Base-by-base conservation (phyloP, 2,888 invertebrate species). In the Drosophila tripunctata region DNA sequence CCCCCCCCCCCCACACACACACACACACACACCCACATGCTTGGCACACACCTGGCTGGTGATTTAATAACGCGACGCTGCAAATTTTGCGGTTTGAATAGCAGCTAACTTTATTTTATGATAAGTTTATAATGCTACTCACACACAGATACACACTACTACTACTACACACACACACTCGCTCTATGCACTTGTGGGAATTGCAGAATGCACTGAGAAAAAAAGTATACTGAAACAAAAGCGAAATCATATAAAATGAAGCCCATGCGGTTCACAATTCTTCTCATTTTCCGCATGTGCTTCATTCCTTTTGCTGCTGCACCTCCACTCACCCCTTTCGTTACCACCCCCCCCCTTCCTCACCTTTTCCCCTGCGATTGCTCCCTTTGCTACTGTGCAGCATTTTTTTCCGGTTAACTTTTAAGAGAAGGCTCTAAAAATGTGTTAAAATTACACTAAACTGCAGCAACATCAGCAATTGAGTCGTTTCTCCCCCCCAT, bases 31-130 rank as follows among this genome's bases (percentile, higher is more conserved):
- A 27, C 7, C 27, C 15, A 17, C 17, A 14, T 22, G 36, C 14
- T 15, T 44, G 50, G 15, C 22, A 41, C 22, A 41, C 55, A 66
- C 51, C 65, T 65, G 61, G 44, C 57, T 78, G 61, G 55, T 75
- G 82, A 78, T 82, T 82, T 75, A 82, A 78, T 78, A 74, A 71
- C 55, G 67, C 61, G 61, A 56, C 70, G 58, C 68, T 68, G 65
- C 70, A 67, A 78, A 82, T 73, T 79, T 78, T 76, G 79, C 66
- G 83, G 80, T 71, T 71, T 83, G 67, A 83, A 76, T 74, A 74
- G 71, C 70, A 71, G 68, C 67, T 61, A 83, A 83, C 77, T 73
- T 83, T 76, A 76, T 80, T 79, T 83, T 67, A 76, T 80, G 74
- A 82, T 79, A 83, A 80, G 83, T 80, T 83, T 67, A 83, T 80